A percentile compares a stretch with the other conserved stretches of the same genome.
These are phyloP conservation scores for Ramazzottius varieornatus DNA, from an alignment of 2,888 invertebrate genomes.

Conservation along the genomic window DNA sequence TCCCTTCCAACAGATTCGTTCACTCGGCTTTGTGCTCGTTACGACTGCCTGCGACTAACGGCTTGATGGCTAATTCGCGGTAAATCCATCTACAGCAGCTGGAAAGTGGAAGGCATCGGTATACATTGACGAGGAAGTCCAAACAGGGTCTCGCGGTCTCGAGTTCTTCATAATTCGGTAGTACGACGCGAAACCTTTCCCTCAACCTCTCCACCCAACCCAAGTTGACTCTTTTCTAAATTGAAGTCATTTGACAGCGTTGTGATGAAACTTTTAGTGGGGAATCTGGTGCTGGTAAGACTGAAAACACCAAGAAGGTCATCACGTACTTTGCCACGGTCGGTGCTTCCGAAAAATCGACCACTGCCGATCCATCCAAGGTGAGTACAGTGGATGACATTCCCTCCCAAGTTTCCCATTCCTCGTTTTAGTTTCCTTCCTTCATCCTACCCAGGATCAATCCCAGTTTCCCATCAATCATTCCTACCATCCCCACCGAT, in stretches of 20 bases:
- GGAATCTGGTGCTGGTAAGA: constrained; percentile 98
- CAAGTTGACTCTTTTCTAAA: too few relatives aligned
- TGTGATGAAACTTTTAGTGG: constrained; percentile 32
- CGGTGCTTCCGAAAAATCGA: constrained; percentile 32
- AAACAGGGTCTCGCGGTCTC: too few relatives aligned
- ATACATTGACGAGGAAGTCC: too few relatives aligned
- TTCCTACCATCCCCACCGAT: not conserved
- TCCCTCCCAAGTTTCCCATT: not conserved
- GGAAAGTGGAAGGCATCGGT: not conserved
- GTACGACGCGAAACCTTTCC: too few relatives aligned
- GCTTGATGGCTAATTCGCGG: too few relatives aligned
- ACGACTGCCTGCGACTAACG: too few relatives aligned
- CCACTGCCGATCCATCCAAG: constrained; percentile 11
- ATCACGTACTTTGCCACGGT: constrained; percentile 69
- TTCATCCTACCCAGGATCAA: too few relatives aligned
- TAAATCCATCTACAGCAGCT: not conserved
- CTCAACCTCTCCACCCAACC: too few relatives aligned
- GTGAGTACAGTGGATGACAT: not conserved
- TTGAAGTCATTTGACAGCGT: not conserved
- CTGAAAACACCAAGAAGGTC: constrained; percentile 99
- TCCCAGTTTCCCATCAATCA: not conserved
- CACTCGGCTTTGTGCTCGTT: too few relatives aligned
- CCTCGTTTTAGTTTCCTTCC: not conserved
- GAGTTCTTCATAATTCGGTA: too few relatives aligned
- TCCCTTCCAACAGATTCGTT: too few relatives aligned